These are phyloP conservation scores for Agrochola litura DNA, from an alignment of 2,888 invertebrate genomes.

Conservation along the genomic window DNA sequence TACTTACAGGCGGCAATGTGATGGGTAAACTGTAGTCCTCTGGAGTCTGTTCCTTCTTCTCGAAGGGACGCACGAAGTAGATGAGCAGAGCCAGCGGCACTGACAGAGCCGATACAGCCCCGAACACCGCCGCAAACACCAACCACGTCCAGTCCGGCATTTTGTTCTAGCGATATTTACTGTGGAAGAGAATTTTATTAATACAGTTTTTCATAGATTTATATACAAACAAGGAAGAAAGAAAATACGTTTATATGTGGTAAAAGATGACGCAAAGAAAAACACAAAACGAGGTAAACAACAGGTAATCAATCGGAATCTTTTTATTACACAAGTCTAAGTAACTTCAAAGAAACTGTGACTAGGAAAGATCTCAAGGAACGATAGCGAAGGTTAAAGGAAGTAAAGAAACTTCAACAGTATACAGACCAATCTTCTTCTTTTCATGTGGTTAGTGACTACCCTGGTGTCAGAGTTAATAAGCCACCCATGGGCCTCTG, in stretches of 20 bases:
- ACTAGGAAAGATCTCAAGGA: not conserved
- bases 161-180: constrained; percentile 66
- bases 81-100: constrained; percentile 81
- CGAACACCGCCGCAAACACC: constrained; percentile 82
- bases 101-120: constrained; percentile 82
- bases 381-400: constrained; percentile 1
- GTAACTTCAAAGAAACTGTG: not conserved
- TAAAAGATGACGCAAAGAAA: not conserved
- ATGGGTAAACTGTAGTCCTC: constrained; percentile 78
- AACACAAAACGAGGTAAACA: not conserved
- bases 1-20: constrained; percentile 84
- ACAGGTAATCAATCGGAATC: not conserved
- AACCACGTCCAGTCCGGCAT: constrained; percentile 89
- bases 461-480: too few species aligned
- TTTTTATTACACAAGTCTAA: not conserved
- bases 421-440: constrained; percentile 12
- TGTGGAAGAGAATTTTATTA: constrained; percentile 46
- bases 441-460: too few species aligned
- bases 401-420: not conserved
- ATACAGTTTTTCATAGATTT: not conserved
- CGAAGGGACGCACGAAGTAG: constrained; percentile 83
- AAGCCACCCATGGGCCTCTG: too few species aligned
- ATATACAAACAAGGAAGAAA: not conserved
- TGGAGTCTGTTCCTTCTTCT: constrained; percentile 75
- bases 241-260: too few species aligned